Evolutionary conservation across 2,888 invertebrate genomes (phyloP).

Genomic region (Drosophila neotestacea): DNA sequence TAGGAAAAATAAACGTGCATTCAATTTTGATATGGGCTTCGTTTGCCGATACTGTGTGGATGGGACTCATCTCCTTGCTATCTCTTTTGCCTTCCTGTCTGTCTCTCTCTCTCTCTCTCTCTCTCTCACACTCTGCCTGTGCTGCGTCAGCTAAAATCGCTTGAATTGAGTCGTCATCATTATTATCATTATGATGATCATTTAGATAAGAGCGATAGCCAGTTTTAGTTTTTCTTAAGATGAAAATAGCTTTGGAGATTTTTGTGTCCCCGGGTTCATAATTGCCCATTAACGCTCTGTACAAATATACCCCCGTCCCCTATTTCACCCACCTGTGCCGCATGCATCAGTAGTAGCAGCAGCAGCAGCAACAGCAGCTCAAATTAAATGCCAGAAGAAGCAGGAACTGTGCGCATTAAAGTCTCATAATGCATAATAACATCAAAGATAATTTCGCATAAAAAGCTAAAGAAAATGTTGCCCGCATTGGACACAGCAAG

Average conservation of each 20-base stretch:
- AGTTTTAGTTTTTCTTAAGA: conserved; percentile 32
- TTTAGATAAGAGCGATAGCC: conserved; percentile 19
- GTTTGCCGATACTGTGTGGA: conserved; percentile 34
- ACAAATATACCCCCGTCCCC: conserved; percentile 20
- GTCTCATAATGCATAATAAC: conserved; percentile 74
- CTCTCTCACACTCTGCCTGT: too few species aligned
- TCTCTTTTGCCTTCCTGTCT: conserved; percentile 19
- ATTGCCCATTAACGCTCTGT: conserved; percentile 36
- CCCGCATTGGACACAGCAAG: conserved; percentile 62
- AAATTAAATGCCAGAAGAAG: conserved; percentile 59
- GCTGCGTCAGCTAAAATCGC: conserved; percentile 39
- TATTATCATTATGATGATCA: conserved; percentile 36
- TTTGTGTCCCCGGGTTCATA: conserved; percentile 21
- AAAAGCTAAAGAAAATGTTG: conserved; percentile 45
- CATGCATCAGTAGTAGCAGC: conserved; percentile 2
- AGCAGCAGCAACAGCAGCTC: conserved; percentile 12
- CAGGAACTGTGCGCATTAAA: conserved; percentile 75
- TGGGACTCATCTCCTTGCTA: conserved; percentile 31
- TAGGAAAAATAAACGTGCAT: conserved; percentile 49
- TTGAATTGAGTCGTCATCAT: conserved; percentile 64
- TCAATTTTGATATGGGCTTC: conserved; percentile 53
- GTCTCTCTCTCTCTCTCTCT: too few species aligned
- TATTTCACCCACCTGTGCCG: conserved; percentile 3
- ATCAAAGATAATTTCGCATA: conserved; percentile 72
- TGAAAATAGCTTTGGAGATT: conserved; percentile 46